Conservation (phyloP, 2,113 vertebrate genomes). For the Chamaetylas fuelleborni region DNA sequence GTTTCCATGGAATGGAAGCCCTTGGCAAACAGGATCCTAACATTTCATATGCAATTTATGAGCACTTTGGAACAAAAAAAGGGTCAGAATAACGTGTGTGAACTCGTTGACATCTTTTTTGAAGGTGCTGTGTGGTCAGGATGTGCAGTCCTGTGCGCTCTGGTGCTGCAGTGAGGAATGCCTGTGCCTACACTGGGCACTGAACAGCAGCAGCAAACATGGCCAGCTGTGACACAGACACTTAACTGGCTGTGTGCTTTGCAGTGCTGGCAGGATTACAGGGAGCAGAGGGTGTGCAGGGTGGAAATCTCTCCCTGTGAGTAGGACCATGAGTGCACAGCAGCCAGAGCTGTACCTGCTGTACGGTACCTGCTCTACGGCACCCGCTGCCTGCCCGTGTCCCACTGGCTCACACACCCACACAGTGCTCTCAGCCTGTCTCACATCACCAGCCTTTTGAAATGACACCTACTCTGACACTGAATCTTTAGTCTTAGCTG, state of each 20-base stretch:
- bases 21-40: background rate
- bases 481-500: background rate
- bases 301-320: background rate
- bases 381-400: background rate
- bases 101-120: background rate
- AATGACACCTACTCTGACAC: background rate
- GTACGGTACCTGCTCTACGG: background rate
- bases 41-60: background rate
- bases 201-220: background rate
- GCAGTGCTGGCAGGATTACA: background rate
- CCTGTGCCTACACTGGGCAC: background rate
- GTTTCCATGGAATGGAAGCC: background rate
- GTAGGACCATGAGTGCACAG: accelerated
- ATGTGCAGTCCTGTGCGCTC: background rate
- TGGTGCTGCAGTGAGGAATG: background rate
- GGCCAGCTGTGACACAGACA: background rate
- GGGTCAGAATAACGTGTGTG: background rate
- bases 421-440: background rate
- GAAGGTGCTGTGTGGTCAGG: background rate
- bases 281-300: background rate
- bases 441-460: background rate
- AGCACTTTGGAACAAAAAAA: background rate
- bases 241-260: background rate
- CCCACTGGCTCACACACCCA: background rate
- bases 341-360: background rate